A percentile compares a stretch with the other conserved stretches of the same genome.
phyloP scores from a whole-genome alignment of 2,888 invertebrate genomes.

The Timema podura region DNA sequence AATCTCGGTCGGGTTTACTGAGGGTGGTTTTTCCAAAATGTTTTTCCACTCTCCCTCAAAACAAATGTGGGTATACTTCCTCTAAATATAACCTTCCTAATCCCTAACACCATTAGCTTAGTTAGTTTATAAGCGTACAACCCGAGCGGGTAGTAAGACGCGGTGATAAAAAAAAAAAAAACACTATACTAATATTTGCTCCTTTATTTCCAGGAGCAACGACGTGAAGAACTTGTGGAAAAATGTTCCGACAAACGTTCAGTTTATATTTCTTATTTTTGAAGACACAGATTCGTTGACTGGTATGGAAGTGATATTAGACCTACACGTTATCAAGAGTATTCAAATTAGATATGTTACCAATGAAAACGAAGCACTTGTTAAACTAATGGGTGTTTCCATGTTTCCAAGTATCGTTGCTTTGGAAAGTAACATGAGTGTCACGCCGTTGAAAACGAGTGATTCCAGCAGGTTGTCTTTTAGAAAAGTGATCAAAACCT shows the following conservation, averaged over 20 bases:
- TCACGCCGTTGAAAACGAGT: slow-evolving; percentile 45
- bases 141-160: no score
- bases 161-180: no score
- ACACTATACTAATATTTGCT: slow-evolving; percentile 10
- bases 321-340: slow-evolving; percentile 55
- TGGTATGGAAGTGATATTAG: slow-evolving; percentile 64
- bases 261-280: slow-evolving; percentile 62
- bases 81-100: no score
- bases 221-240: slow-evolving; percentile 52
- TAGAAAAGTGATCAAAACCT: slow-evolving; percentile 46
- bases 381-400: slow-evolving; percentile 47
- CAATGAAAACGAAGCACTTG: slow-evolving; percentile 53
- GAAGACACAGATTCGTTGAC: slow-evolving; percentile 58
- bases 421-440: slow-evolving; percentile 45
- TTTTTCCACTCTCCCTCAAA: no score
- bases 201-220: slow-evolving; percentile 39
- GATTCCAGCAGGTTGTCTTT: slow-evolving; percentile 48
- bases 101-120: no score
- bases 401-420: slow-evolving; percentile 55
- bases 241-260: slow-evolving; percentile 47
- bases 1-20: no score
- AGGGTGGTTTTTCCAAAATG: no score
- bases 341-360: slow-evolving; percentile 57
- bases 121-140: no score
- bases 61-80: no score